Evolutionary conservation across 2,797 vertebrate genomes (phyloP).

Genomic region (Bucorvus abyssinicus): DNA sequence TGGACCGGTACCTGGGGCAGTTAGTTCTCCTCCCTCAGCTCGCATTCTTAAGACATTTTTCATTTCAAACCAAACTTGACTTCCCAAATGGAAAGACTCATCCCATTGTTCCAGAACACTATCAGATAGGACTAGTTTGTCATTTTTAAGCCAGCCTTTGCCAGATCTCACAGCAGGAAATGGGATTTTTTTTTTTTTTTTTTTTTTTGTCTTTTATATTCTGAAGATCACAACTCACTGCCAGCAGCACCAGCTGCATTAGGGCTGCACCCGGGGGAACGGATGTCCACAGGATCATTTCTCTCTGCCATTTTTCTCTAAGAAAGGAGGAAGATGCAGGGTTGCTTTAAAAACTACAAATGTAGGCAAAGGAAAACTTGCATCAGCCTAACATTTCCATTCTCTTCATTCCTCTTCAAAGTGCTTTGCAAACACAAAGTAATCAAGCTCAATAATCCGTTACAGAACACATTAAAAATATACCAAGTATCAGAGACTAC

Average conservation of each 20-base stretch:
- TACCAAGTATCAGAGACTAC: not conserved
- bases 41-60: not conserved
- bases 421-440: slow-evolving; percentile 21
- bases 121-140: slow-evolving; percentile 32
- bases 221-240: not conserved
- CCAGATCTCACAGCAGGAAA: slow-evolving; percentile 53
- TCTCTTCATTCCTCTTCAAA: not conserved
- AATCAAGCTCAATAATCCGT: slow-evolving; percentile 24
- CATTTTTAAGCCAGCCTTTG: slow-evolving; percentile 57
- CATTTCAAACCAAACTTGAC: not conserved
- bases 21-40: not conserved
- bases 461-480: slow-evolving; percentile 6
- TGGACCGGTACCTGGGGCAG: not conserved
- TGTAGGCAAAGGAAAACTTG: not conserved
- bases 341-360: not conserved
- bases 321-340: not conserved
- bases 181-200: slow-evolving; percentile 28
- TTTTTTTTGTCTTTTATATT: not conserved
- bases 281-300: not conserved
- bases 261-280: not conserved
- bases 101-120: slow-evolving; percentile 52
- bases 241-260: not conserved
- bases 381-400: not conserved
- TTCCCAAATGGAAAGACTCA: slow-evolving; percentile 54
- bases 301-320: not conserved